Evolutionary conservation across 2,888 invertebrate genomes (phyloP).

Genomic region (Miltochrista miniata): DNA sequence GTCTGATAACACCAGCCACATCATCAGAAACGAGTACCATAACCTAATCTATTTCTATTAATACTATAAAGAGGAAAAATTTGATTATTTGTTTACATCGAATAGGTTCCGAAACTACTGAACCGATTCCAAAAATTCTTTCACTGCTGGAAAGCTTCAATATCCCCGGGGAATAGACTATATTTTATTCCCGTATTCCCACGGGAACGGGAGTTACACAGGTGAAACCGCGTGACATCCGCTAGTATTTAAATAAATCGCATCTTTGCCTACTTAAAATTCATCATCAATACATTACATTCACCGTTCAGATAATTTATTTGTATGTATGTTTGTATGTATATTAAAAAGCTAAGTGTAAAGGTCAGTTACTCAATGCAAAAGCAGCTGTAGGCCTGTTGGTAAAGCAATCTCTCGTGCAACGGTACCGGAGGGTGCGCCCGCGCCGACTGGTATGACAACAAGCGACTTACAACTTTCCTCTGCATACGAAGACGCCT

Average conservation of each 20-base stretch:
- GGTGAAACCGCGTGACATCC: too few species aligned
- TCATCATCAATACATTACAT: constrained; percentile 17
- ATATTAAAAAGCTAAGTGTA: constrained; percentile 32
- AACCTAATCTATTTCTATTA: too few species aligned
- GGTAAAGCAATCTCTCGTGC: constrained; percentile 48
- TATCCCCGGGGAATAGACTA: too few species aligned
- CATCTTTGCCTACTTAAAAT: neutral
- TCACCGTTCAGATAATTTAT: constrained; percentile 25
- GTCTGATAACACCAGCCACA: too few species aligned
- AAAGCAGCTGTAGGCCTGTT: constrained; percentile 30
- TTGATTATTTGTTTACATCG: too few species aligned
- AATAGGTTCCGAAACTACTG: too few species aligned
- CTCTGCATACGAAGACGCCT: constrained; percentile 39
- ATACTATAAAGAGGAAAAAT: too few species aligned
- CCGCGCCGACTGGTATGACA: constrained; percentile 20
- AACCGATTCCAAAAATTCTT: too few species aligned
- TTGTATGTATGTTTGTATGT: neutral
- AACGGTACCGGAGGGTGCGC: constrained; percentile 56
- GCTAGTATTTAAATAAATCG: neutral
- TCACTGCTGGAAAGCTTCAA: too few species aligned
- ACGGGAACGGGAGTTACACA: too few species aligned
- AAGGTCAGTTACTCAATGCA: constrained; percentile 61
- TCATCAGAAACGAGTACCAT: too few species aligned
- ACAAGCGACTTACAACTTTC: constrained; percentile 64
- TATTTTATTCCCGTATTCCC: too few species aligned